Evolutionary conservation across 2,888 invertebrate species (phyloP).

Genomic region (Hemicrepidius hirtus): DNA sequence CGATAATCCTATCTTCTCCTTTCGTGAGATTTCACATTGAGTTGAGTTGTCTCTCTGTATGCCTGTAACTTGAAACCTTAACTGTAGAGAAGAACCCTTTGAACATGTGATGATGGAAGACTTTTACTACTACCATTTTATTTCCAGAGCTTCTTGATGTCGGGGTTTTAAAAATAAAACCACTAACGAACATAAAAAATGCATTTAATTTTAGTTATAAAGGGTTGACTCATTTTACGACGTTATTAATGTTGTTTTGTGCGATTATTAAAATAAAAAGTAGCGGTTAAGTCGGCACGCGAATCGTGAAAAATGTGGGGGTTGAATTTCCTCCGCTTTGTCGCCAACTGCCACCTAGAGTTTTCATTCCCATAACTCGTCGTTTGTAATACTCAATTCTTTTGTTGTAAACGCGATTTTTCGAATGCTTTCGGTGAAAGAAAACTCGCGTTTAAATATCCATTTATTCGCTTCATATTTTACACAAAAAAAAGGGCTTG

Average conservation of each 20-base stretch:
- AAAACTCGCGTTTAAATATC: constrained; percentile 33
- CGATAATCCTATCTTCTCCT: constrained; percentile 31
- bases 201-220: not conserved
- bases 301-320: constrained; percentile 8
- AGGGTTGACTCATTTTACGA: not conserved
- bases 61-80: not conserved
- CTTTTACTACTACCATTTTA: not conserved
- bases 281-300: constrained; percentile 31
- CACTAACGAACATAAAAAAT: not conserved
- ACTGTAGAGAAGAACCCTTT: not conserved
- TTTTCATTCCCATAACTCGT: constrained; percentile 22
- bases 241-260: constrained; percentile 12
- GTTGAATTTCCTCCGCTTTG: constrained; percentile 6
- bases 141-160: too few species aligned
- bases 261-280: constrained; percentile 34
- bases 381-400: constrained; percentile 25
- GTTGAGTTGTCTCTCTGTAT: constrained; percentile 26
- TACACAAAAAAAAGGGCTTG: constrained; percentile 20
- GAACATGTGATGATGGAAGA: not conserved
- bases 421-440: constrained; percentile 21
- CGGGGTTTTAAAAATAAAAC: not conserved
- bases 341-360: constrained; percentile 25
- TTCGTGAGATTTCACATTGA: constrained; percentile 31
- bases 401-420: constrained; percentile 36
- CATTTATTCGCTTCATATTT: constrained; percentile 20